Base-by-base conservation (phyloP, 1,140 invertebrate genomes). In the Dysdera silvatica region DNA sequence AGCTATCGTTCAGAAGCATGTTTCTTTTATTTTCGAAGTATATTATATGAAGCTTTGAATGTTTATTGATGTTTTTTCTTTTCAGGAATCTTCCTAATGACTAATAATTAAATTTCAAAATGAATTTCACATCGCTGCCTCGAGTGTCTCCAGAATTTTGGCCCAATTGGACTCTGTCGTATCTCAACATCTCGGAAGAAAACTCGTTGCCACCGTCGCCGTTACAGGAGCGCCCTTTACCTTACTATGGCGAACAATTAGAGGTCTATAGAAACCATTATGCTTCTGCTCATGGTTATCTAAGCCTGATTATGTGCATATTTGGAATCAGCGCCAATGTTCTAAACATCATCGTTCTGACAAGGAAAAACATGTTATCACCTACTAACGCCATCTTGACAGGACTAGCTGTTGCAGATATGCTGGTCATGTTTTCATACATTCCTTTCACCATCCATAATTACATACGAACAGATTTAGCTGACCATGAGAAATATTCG, bases 311-410 rank as follows among this genome's bases (percentile, higher is more conserved):
- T 2, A 85, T 95, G 4, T 95, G 91, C 74, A 74, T 89, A 24
- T 89, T 94, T 67, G 92, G 92, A n/a, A 87, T 87, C 41, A 77
- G 93, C 47, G 87, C 90, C n/a, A 96, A 96, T 72, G 77, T 89
- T 14, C 76, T 94, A 47, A 96, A 93, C 72, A 87, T 96, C 33
- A 83, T 88, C 3, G 89, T 95, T 1, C 75, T 96, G 33, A 40
- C 89, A 88, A 0, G 88, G 35, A 87, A 87, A 66, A 86, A 91
- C 63, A 86, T 93, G 81, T 81, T 83, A 3, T 84, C 87, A 0
- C 87, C 90, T 1, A 91, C 91, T 55, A 94, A 93, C 73, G 80
- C 84, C 58, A 87, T 93, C 32, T 80, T 94, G 1, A 94, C 90
- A 59, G 83, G 84, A 67, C 77, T 93, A 37, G 90, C 91, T 0